Percentiles rank a stretch among this genome's conserved stretches.
Conservation (phyloP, 1,140 invertebrate species). For the Argopecten irradians region DNA sequence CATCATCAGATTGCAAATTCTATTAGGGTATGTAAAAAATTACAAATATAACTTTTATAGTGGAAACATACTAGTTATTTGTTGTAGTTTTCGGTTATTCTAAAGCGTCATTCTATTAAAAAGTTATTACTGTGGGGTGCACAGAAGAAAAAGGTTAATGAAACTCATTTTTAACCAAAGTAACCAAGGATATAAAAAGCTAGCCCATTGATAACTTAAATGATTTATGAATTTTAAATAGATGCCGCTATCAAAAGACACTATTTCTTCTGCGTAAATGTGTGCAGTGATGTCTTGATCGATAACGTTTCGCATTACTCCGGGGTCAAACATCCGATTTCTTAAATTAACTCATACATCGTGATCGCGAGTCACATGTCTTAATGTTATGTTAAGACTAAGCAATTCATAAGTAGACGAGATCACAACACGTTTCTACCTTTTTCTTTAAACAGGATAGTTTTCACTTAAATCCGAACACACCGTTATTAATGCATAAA, state of each 20-base stretch:
- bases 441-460: not conserved
- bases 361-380: not conserved
- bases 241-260: not conserved
- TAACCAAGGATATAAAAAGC: not conserved
- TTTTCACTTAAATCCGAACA: not conserved
- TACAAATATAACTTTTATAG: no score
- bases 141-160: no score
- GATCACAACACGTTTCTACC: not conserved
- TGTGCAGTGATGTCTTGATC: not conserved
- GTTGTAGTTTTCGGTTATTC: no score
- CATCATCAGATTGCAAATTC: no score
- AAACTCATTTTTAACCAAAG: no score
- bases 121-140: no score
- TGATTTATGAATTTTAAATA: not conserved
- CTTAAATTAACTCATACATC: not conserved
- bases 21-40: no score
- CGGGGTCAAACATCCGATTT: not conserved
- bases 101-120: no score
- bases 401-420: not conserved
- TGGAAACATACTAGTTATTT: no score
- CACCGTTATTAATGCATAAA: conserved; percentile 17
- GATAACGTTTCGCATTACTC: not conserved
- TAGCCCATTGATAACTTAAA: not conserved
- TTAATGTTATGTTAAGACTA: conserved; percentile 14
- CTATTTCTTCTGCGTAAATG: not conserved